Evolutionary conservation across 2,888 invertebrate genomes (phyloP), one percentile per base, ranked within the genome.

Genomic region (Anagyrus pseudococci): DNA sequence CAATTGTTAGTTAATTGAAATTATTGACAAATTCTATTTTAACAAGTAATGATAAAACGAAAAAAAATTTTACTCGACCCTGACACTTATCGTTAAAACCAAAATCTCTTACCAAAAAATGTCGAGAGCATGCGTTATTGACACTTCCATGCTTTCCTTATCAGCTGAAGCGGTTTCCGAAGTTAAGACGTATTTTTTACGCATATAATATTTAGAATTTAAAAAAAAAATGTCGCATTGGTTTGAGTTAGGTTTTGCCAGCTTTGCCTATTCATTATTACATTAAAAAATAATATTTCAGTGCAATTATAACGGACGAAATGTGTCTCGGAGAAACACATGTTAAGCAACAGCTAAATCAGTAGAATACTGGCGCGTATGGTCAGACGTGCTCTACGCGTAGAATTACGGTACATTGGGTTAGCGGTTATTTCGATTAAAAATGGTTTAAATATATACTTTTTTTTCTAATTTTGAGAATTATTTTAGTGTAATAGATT

Each of bases 341-440:
- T 19, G 40, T n/a, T 40, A 23, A 19, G 8, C 33, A 37, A 37
- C 4, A 37, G 25, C 4, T 17, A 40, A 59, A 56, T 58, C 48
- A 65, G 61, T 65, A 61, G 64, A 65, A 61, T 58, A 65, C 58
- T 53, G 57, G 60, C 43, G 26, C 48, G 48, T 64, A 46, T 43
- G 57, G 64, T 64, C 64, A 64, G 64, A 57, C 64, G 50, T 46
- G 13, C 20, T 26, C 41, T 50, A 48, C 22, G 15, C 33, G 33
- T 37, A 37, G 33, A 37, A 37, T 37, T 8, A 37, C 33, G 15
- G 33, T 37, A 37, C 33, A 37, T 13, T 15, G 33, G 10, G 8
- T 10, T 13, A 37, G 33, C 33, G 33, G 10, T 37, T 37, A 37
- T 15, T 37, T 37, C 8, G 33, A 37, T 2, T 37, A 37, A 37